Evolutionary conservation across 2,888 invertebrate species (phyloP).

Genomic region (Gymnoscelis rufifasciata): DNA sequence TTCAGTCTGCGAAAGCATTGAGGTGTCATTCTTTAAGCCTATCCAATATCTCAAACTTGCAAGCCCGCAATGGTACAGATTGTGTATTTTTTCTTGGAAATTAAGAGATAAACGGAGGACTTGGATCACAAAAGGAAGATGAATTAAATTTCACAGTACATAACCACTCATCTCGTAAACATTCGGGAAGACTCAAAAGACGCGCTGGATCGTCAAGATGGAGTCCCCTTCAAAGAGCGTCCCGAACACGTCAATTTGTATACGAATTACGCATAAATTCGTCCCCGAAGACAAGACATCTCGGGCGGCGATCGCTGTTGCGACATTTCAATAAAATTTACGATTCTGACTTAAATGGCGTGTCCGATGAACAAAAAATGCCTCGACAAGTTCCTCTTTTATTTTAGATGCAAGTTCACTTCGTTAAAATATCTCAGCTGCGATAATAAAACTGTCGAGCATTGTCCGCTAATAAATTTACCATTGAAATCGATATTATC

Average conservation of each 20-base stretch:
- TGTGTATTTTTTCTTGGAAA: slow-evolving; percentile 8
- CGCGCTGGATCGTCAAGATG: slow-evolving; percentile 67
- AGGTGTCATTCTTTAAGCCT: slow-evolving; percentile 67
- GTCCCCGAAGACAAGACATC: slow-evolving; percentile 75
- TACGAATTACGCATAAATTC: slow-evolving; percentile 79
- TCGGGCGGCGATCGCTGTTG: slow-evolving; percentile 74
- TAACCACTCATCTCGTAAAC: slow-evolving; percentile 45
- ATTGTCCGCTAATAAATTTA: slow-evolving; percentile 57
- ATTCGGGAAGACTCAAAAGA: slow-evolving; percentile 57
- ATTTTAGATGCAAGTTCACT: slow-evolving; percentile 65
- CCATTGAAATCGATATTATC: slow-evolving; percentile 58
- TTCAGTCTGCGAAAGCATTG: slow-evolving; percentile 56
- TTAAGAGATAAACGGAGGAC: slow-evolving; percentile 12
- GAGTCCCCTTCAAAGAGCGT: slow-evolving; percentile 62
- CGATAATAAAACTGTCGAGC: slow-evolving; percentile 68
- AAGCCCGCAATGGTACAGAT: slow-evolving; percentile 19
- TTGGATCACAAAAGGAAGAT: slow-evolving; percentile 30
- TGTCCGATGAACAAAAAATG: slow-evolving; percentile 72
- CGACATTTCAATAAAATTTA: slow-evolving; percentile 80
- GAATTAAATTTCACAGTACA: slow-evolving; percentile 43
- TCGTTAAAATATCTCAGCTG: slow-evolving; percentile 74
- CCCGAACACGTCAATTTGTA: slow-evolving; percentile 75
- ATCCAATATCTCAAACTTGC: slow-evolving; percentile 50
- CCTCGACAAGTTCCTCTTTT: slow-evolving; percentile 67
- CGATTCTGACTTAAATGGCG: slow-evolving; percentile 77